Base-by-base conservation (phyloP, 2,888 invertebrate species). In the Azorinus chamasolen region DNA sequence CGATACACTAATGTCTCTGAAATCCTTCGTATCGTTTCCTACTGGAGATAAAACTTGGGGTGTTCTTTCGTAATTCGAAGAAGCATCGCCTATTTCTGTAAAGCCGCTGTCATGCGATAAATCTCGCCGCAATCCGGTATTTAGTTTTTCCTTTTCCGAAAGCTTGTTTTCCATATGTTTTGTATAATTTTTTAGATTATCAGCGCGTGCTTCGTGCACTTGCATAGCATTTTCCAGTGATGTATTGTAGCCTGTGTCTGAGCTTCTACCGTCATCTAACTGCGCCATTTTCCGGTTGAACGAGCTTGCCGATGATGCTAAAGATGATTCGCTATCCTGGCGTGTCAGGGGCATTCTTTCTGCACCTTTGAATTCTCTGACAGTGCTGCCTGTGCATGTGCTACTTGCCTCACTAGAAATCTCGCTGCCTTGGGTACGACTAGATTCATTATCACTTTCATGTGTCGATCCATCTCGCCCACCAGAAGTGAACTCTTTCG, bases 31-130 rank as follows among this genome's bases (percentile, higher is more conserved):
- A 20, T 57, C 48, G 18, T 59, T 46, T 25, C 59, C 59, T 18
- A 57, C 20, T 39, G 41, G 14, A 46, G 48, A 2, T 24, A 66
- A 4, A 4, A 10, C 10, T 10, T 32, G 32, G 10, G 32, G 32
- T 32, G 32, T 32, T 32, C 32, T 4, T 32, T 32, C 43, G 24
- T 39, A 37, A 59, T 46, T 45, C 2, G 59, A 43, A 14, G 59
- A 32, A 25, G 10, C 46, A 45, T 59, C 58, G 27, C 53, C 54
- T 24, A 20, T 46, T 57, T 79, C 79, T 10, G 79, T 72, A 41
- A 79, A 75, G 10, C 79, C 79, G 48, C 79, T 79, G 53, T 79
- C 79, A 16, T 53, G 46, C 16, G 79, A 79, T 16, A 79, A 54
- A n/a, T 79, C 79, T 20, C 79, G 62, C 41, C 46, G 50, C 12